phyloP scores from a whole-genome alignment of 2,888 invertebrate species.

The Tenthredo scrophulariae region DNA sequence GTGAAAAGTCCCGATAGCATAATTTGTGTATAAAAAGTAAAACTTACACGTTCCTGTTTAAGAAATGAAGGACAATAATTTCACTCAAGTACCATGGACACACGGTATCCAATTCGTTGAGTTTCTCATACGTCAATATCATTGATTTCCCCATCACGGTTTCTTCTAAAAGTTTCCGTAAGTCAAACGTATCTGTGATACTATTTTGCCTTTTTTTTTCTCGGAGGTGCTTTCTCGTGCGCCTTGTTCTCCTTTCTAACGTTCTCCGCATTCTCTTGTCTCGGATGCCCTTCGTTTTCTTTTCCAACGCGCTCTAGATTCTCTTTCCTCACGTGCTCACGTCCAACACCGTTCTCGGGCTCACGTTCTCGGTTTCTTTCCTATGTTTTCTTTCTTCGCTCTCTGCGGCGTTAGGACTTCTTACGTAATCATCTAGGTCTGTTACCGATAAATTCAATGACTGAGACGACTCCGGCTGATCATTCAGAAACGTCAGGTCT shows the following conservation, averaged over 20 bases:
- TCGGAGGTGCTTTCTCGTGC: neutral
- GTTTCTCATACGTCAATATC: neutral
- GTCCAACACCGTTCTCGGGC: no score
- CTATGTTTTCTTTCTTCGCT: neutral
- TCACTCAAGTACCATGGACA: neutral
- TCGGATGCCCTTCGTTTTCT: neutral
- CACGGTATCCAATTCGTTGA: neutral
- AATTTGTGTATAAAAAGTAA: neutral
- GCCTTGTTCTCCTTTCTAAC: neutral
- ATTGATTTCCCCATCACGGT: neutral
- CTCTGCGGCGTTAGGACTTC: neutral
- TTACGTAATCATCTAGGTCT: neutral
- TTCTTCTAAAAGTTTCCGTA: neutral
- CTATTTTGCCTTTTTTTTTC: constrained; percentile 1
- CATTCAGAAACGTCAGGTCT: neutral
- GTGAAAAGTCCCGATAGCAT: neutral
- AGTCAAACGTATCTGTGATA: neutral
- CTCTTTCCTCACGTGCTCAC: neutral
- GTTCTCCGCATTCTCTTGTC: neutral
- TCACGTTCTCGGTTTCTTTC: neutral
- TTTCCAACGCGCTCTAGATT: neutral
- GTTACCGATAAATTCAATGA: constrained; percentile 3
- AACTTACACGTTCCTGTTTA: constrained; percentile 10
- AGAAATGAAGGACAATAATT: neutral
- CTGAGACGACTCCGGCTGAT: neutral